These are phyloP conservation scores for Limnephilus auricula DNA, from an alignment of 2,888 invertebrate species.

Conservation along the genomic window DNA sequence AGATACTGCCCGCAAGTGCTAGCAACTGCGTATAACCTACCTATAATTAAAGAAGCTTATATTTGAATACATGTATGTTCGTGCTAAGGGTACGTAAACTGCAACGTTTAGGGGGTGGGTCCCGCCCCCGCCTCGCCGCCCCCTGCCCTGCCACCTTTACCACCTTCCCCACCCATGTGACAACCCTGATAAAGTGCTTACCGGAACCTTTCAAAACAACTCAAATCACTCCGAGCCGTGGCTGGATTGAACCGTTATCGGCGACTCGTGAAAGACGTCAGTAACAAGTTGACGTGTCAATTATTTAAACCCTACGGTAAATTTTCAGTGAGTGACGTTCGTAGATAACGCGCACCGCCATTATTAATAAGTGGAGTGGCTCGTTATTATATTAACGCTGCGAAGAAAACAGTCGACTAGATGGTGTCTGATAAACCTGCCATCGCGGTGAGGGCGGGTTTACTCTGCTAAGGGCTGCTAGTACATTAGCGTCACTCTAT, in stretches of 20 bases:
- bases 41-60: background rate
- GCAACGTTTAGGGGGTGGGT: conserved; percentile 17
- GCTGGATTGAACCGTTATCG: conserved; percentile 61
- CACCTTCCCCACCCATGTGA: background rate
- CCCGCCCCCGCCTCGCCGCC: background rate
- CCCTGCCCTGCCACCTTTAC: background rate
- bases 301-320: conserved; percentile 56
- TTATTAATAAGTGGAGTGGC: conserved; percentile 30
- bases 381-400: conserved; percentile 6
- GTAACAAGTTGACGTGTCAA: conserved; percentile 56
- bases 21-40: background rate
- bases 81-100: background rate
- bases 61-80: background rate
- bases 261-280: conserved; percentile 59
- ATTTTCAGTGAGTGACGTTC: conserved; percentile 33
- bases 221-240: conserved; percentile 58
- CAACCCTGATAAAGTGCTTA: conserved; percentile 55
- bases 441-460: background rate
- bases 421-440: conserved; percentile 8
- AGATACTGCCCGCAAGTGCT: background rate
- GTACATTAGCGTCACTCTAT: background rate
- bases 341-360: conserved; percentile 5
- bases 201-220: conserved; percentile 59
- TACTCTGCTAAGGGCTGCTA: background rate
- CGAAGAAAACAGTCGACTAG: conserved; percentile 2